Base-by-base conservation (phyloP, 2,888 invertebrate species). In the Lathronympha strigana region DNA sequence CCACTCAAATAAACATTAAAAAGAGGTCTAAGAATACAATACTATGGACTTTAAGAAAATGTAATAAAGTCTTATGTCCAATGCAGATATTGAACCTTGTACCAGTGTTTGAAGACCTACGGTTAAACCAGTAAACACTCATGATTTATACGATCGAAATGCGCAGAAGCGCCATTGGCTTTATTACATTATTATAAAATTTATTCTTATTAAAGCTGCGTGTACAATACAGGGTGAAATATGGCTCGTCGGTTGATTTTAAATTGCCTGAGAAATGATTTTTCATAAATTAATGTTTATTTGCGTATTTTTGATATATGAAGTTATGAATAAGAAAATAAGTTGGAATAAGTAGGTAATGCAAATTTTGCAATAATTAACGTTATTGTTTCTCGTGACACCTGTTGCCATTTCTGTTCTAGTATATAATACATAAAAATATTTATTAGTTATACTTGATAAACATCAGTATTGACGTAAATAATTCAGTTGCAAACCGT, bases 121-220 rank as follows among this genome's bases (percentile, higher is more conserved):
- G 51, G 21, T 60, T 47, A 61, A 68, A 68, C 68, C 68, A 63
- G 68, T 68, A 68, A 68, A 68, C 51, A 53, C 28, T 61, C 63
- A 69, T 70, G 73, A 73, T 73, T 75, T 75, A 73, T 73, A 63
- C 49, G 67, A 68, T 61, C 63, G 63, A 68, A 67, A 64, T 66
- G 53, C 63, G 67, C 69, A 68, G 67, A 69, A 68, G 69, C 68
- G 66, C 66, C 67, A 50, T 67, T 47, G 67, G 68, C 51, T 70
- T 72, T 72, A 71, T 72, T 70, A 69, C 70, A 67, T 68, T 70
- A 55, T 67, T 67, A 68, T 54, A 61, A 69, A 71, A 69, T 67
- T 66, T 71, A 73, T 72, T 63, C 63, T 69, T 70, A 66, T 69
- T 71, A 66, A 68, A 63, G 66, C 68, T 67, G 66, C 49, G 43